Percentiles rank a stretch among this genome's conserved stretches.
These are phyloP conservation scores for Ochlodes sylvanus DNA, from an alignment of 2,888 invertebrate species.

Conservation along the genomic window DNA sequence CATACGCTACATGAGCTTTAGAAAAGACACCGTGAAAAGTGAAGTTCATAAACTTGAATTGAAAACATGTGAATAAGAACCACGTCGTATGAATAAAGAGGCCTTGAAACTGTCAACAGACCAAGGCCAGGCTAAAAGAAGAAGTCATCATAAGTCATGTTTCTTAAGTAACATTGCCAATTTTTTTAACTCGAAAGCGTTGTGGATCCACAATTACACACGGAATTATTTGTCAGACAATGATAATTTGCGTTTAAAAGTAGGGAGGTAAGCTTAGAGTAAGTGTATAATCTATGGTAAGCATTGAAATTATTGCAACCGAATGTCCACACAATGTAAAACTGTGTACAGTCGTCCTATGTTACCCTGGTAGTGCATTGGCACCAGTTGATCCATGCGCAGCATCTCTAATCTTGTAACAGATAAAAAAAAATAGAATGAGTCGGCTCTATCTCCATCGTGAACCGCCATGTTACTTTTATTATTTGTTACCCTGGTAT, in stretches of 20 bases:
- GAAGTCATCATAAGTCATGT: not conserved
- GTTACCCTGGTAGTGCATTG: not conserved
- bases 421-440: no score
- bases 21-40: not conserved
- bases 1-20: not conserved
- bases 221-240: no score
- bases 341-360: not conserved
- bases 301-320: no score
- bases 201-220: no score
- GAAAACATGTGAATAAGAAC: not conserved
- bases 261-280: no score
- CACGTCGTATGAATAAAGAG: not conserved
- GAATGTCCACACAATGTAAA: no score
- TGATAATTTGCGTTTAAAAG: no score
- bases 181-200: no score
- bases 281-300: no score
- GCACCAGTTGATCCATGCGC: not conserved
- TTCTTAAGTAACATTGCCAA: not conserved
- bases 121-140: not conserved
- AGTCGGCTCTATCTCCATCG: no score
- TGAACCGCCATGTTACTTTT: not conserved
- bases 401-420: no score
- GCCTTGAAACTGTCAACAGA: not conserved
- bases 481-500: not conserved
- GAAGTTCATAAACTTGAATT: not conserved